Percentiles rank a stretch among this genome's conserved stretches.
Evolutionary conservation across 2,888 invertebrate genomes (phyloP).

Genomic region (Drosophila quinaria): DNA sequence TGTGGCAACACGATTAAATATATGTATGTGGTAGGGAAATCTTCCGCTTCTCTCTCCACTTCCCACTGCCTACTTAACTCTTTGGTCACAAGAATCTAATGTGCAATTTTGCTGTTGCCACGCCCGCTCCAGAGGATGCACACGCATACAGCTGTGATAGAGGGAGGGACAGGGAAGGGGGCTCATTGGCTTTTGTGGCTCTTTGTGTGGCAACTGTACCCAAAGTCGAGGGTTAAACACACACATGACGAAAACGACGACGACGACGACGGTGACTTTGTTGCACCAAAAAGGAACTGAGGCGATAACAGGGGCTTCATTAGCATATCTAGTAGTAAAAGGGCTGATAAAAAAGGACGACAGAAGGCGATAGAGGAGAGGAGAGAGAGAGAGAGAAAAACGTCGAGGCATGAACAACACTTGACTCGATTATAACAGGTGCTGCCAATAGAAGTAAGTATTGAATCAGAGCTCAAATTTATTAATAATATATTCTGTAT

Average conservation of each 20-base stretch:
- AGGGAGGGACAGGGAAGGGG: not conserved
- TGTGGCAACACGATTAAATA: constrained; percentile 26
- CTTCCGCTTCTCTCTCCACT: no score
- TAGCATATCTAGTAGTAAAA: constrained; percentile 26
- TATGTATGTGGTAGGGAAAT: not conserved
- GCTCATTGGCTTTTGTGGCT: constrained; percentile 2
- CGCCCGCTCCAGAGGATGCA: constrained; percentile 48
- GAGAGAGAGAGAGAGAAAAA: not conserved
- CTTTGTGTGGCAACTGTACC: constrained; percentile 30
- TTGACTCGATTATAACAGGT: constrained; percentile 16
- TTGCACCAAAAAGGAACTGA: constrained; percentile 11
- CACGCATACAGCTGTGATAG: not conserved
- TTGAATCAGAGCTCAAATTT: no score
- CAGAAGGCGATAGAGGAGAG: not conserved
- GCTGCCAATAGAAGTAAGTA: not conserved
- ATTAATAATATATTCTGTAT: no score
- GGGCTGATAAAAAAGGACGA: not conserved
- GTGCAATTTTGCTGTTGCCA: constrained; percentile 62
- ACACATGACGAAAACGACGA: constrained; percentile 10
- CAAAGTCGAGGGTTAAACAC: constrained; percentile 16
- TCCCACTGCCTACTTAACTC: not conserved
- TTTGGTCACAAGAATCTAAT: constrained; percentile 52
- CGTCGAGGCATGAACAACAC: not conserved
- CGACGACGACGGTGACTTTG: not conserved
- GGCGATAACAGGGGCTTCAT: constrained; percentile 25